Base-by-base conservation (phyloP, 2,888 invertebrate genomes). In the Papilio protenor region DNA sequence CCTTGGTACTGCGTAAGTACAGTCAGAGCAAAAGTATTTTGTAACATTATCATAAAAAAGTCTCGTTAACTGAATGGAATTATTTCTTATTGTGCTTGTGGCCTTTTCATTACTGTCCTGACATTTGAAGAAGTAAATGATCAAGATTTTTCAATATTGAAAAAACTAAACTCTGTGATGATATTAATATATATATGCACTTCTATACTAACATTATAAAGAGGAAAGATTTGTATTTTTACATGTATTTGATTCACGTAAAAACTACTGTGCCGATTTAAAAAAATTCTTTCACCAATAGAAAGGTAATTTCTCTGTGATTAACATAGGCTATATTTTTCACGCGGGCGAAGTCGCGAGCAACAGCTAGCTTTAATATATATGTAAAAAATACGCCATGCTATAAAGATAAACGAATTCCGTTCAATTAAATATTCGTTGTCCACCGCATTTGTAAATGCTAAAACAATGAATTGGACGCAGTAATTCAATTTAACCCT, bases 1-100 rank as follows among this genome's bases (percentile, higher is more conserved):
- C 91, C 91, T 91, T 89, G 86, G 87, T 88, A 87, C 85, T 61
- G 90, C 16, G 66, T 40, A 23, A 16, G 75, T 89, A 90, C 76
- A 75, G 92, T 85, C 79, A 74, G 88, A 88, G 90, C 85, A 89
- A 87, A 78, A 80, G 73, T 14, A 40, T 66, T 45, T 27, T 23
- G 27, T 14, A 64, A 4, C 40, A 40, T 75, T 33, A 66, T 55
- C 16, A 64, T 64, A 64, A 64, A 33, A 6, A 64, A 64, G 33
- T 33, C 14, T 18, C 16, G 64, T 2, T 23, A 14, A 61, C 16
- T 64, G 4, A 64, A 64, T 64, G 16, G 12, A 64, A 33, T 33
- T 33, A 64, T 64, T 61, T 61, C 18, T 23, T 61, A 16, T 10
- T 33, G 8, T 18, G 33, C 8, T 23, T 21, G 11, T 16, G 27